Conservation (phyloP, 2,797 vertebrate species). For the Coluber constrictor region DNA sequence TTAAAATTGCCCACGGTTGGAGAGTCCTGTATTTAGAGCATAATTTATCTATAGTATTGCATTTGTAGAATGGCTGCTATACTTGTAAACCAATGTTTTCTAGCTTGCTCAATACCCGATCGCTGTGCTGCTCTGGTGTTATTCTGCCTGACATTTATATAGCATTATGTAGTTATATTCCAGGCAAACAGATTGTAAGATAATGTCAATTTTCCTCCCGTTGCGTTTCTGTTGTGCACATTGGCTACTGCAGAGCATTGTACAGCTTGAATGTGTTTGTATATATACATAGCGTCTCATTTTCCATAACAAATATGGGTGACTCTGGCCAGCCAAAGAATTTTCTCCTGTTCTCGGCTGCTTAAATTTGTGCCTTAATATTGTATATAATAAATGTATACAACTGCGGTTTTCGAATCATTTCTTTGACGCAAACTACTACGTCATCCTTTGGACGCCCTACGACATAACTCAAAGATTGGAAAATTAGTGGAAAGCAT, state of each 20-base stretch:
- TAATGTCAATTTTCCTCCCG: not conserved
- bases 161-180: slow-evolving; percentile 48
- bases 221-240: slow-evolving; percentile 51
- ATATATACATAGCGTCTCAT: slow-evolving; percentile 37
- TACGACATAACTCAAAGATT: not conserved
- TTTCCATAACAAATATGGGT: slow-evolving; percentile 51
- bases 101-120: slow-evolving; percentile 9
- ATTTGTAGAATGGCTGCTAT: not conserved
- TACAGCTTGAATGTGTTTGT: slow-evolving; percentile 55
- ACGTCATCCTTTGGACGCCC: not conserved
- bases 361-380: slow-evolving; percentile 78
- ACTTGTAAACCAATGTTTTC: not conserved
- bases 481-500: not conserved
- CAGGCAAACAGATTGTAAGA: slow-evolving; percentile 51
- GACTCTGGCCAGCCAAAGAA: slow-evolving; percentile 72
- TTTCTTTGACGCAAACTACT: not conserved
- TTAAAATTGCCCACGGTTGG: no score
- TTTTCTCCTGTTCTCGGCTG: slow-evolving; percentile 68
- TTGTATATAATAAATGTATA: slow-evolving; percentile 78
- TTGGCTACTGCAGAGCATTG: slow-evolving; percentile 49
- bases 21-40: not conserved
- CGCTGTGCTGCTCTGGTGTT: not conserved
- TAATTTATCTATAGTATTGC: slow-evolving; percentile 9
- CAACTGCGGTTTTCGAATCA: slow-evolving; percentile 7
- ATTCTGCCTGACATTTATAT: slow-evolving; percentile 46